These are phyloP conservation scores for Ochropacha duplaris DNA, from an alignment of 2,888 invertebrate genomes.

Conservation along the genomic window DNA sequence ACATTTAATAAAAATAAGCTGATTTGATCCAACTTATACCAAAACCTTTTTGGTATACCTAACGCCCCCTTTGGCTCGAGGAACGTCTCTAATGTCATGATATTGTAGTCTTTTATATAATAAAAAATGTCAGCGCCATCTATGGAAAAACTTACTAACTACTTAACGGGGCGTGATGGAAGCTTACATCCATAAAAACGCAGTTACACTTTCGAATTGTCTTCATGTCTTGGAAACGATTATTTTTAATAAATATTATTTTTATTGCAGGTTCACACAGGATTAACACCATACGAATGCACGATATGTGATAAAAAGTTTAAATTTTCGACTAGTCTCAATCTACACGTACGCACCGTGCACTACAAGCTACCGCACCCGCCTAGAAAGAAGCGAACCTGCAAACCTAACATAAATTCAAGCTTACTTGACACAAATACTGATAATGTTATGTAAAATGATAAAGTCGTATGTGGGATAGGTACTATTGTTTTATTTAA, in stretches of 20 bases:
- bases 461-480: not conserved
- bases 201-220: too few species aligned
- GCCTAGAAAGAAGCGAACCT: slow-evolving; percentile 27
- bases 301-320: slow-evolving; percentile 41
- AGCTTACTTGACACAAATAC: not conserved
- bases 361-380: slow-evolving; percentile 41
- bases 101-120: too few species aligned
- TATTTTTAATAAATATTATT: not conserved
- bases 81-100: too few species aligned
- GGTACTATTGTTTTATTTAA: not conserved
- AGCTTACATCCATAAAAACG: too few species aligned
- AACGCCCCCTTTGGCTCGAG: too few species aligned
- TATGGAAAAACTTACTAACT: too few species aligned
- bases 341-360: slow-evolving; percentile 38
- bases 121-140: too few species aligned
- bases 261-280: slow-evolving; percentile 35
- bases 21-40: too few species aligned
- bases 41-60: too few species aligned
- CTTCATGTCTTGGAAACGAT: too few species aligned
- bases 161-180: too few species aligned
- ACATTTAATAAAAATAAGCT: too few species aligned
- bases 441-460: not conserved
- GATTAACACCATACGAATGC: slow-evolving; percentile 36
- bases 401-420: not conserved
- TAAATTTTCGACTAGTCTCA: slow-evolving; percentile 38